Conservation (phyloP, 1,140 invertebrate genomes). For the Nebria ingens region DNA sequence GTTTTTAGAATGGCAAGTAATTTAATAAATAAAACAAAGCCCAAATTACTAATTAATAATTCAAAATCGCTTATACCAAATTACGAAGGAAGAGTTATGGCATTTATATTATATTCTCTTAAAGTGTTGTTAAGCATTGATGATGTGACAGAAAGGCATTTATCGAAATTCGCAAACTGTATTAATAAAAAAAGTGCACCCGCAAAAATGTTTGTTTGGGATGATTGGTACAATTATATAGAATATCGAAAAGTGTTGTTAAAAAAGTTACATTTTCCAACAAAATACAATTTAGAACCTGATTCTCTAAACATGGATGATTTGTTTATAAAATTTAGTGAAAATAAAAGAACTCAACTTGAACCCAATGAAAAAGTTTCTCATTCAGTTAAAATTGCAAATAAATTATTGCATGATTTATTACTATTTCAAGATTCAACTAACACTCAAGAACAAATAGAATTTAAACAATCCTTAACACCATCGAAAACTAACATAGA, state of each 20-base stretch:
- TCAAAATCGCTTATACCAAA: slow-evolving; percentile 30
- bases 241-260: slow-evolving; percentile 43
- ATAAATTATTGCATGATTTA: not conserved
- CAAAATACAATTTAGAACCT: slow-evolving; percentile 31
- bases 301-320: slow-evolving; percentile 18
- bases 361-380: not conserved
- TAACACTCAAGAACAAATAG: no score
- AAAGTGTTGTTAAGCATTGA: slow-evolving; percentile 48
- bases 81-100: slow-evolving; percentile 46
- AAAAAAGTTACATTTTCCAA: slow-evolving; percentile 37
- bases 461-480: not conserved
- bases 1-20: slow-evolving; percentile 32
- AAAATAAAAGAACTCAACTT: slow-evolving; percentile 14
- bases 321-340: slow-evolving; percentile 18
- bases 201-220: slow-evolving; percentile 41
- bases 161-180: slow-evolving; percentile 38
- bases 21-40: slow-evolving; percentile 33
- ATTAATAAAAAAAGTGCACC: slow-evolving; percentile 34
- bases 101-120: slow-evolving; percentile 43
- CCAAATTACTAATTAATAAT: slow-evolving; percentile 29
- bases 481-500: no score
- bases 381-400: not conserved
- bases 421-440: not conserved
- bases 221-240: slow-evolving; percentile 48
- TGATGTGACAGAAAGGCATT: slow-evolving; percentile 42